Percentiles rank a stretch among this genome's conserved stretches.
phyloP scores from a whole-genome alignment of 2,888 invertebrate genomes.

The Corythucha ciliata region DNA sequence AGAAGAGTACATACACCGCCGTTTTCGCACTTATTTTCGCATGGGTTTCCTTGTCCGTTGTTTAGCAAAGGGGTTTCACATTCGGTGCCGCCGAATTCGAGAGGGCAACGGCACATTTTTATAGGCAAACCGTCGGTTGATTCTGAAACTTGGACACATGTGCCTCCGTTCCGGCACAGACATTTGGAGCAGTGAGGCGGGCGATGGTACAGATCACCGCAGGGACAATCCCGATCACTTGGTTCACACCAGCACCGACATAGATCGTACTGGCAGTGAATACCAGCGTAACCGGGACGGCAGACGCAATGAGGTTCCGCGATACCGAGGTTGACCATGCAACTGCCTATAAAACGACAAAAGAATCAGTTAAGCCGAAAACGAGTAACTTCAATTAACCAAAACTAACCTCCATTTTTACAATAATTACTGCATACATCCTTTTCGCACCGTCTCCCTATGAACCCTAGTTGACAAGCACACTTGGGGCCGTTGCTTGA shows the following conservation, averaged over 20 bases:
- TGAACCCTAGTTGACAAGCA: slow-evolving; percentile 45
- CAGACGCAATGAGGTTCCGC: background rate
- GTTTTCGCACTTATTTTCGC: slow-evolving; percentile 46
- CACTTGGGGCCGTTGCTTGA: slow-evolving; percentile 41
- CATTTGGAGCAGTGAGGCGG: background rate
- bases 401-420: slow-evolving; percentile 49
- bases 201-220: background rate
- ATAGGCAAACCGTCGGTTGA: background rate
- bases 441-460: slow-evolving; percentile 53
- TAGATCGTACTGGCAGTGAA: background rate
- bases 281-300: background rate
- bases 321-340: background rate
- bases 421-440: slow-evolving; percentile 51
- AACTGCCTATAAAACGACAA: too few species aligned
- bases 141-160: slow-evolving; percentile 41
- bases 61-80: slow-evolving; percentile 47
- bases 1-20: slow-evolving; percentile 46
- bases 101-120: slow-evolving; percentile 43
- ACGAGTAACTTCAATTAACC: too few species aligned
- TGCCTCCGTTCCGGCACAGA: slow-evolving; percentile 45
- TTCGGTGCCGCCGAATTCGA: slow-evolving; percentile 48
- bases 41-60: slow-evolving; percentile 37
- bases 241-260: slow-evolving; percentile 15
- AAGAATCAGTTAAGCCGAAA: too few species aligned
- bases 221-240: too few species aligned